Evolutionary conservation across 2,888 invertebrate species (phyloP), one percentile per base, ranked within the genome.

Genomic region (Plutella xylostella): DNA sequence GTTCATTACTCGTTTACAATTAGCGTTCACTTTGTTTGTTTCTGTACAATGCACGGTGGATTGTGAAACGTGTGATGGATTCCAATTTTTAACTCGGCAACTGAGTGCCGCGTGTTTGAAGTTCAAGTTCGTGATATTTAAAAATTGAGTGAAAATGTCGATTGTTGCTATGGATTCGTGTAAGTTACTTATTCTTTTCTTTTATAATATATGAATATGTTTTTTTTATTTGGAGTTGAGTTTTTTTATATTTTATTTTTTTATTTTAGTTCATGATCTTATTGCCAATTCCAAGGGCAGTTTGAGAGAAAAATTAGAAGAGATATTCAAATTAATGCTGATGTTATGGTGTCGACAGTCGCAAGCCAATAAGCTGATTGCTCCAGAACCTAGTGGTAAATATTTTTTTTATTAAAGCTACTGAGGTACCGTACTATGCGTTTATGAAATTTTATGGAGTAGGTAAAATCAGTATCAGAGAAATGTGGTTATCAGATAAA

Each of bases 291-390:
- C 72, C 14, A 75, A 72, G 46, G 82, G 75, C 33, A 76, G 65
- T 58, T 59, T 83, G 43, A 68, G 80, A 48, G 85, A 87, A 53
- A 89, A 89, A 61, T 78, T 93, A 60, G 92, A 93, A 68, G 92
- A 93, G 64, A 85, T 93, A 51, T 86, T 93, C 60, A 92, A 92
- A 71, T 84, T 91, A 59, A 93, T 93, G 93, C 86, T 93, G 59
- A 83, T 92, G 63, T 87, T 93, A 41, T 93, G 93, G 93, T 92
- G 92, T 68, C 87, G 89, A 56, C 91, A 93, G 68, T 89, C 89
- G 55, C 87, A 90, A 72, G 90, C 90, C 41, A 85, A 90, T 58
- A 87, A 86, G 54, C 84, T 86, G 57, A 84, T 91, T 48, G 87
- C 89, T 61, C 74, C 84, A 48, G 85, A 87, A 68, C 72, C 76